These are phyloP conservation scores for Caenorhabditis panamensis DNA, from an alignment of 2,888 invertebrate species.

Conservation along the genomic window DNA sequence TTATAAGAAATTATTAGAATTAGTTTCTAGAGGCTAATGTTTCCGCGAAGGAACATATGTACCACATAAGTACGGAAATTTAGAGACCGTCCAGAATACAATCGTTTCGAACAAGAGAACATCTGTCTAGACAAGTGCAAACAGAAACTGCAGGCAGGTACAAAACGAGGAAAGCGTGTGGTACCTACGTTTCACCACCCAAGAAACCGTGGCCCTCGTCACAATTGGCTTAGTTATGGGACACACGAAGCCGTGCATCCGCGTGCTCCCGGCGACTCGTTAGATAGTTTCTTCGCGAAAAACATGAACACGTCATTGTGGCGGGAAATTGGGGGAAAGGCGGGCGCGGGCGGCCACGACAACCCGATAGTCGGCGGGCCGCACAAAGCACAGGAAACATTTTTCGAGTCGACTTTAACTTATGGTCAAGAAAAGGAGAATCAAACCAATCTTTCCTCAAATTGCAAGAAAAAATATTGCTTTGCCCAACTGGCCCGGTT, in stretches of 20 bases:
- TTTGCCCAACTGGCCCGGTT: neutral
- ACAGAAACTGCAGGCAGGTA: no score
- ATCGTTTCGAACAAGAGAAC: no score
- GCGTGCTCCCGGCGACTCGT: conserved; percentile 12
- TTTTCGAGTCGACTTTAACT: conserved; percentile 10
- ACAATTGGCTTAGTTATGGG: conserved; percentile 43
- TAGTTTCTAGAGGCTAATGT: neutral
- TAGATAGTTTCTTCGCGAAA: conserved; percentile 16
- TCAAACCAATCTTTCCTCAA: neutral
- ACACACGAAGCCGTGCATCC: neutral
- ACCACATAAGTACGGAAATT: no score
- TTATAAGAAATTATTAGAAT: neutral
- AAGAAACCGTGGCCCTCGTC: neutral
- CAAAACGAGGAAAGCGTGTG: no score
- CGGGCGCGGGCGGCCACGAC: conserved; percentile 23
- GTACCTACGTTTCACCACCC: neutral
- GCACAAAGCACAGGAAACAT: conserved; percentile 41
- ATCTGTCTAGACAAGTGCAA: no score
- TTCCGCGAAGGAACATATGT: neutral
- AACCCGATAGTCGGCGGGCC: conserved; percentile 15
- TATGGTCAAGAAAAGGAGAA: conserved; percentile 3
- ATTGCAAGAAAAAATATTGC: neutral
- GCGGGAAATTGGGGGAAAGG: conserved; percentile 25
- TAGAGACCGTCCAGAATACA: no score
- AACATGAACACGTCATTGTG: conserved; percentile 26